Conservation (phyloP, 2,888 invertebrate genomes). For the Cephus nigrinus region DNA sequence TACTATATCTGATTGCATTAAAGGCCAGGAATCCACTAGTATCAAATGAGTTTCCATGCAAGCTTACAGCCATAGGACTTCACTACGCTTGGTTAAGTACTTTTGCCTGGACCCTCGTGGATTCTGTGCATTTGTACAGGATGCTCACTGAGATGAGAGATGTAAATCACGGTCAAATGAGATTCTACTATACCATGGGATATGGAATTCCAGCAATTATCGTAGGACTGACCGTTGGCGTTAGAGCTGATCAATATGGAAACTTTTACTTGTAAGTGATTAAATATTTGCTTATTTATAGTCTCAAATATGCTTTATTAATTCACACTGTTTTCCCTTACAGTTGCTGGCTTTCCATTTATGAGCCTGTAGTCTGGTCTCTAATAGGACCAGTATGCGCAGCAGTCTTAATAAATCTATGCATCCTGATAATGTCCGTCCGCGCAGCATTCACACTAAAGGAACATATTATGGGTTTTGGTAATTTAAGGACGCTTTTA, state of each 20-base stretch:
- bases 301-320: background rate
- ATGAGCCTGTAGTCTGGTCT: slow-evolving; percentile 95
- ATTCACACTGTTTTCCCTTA: slow-evolving; percentile 38
- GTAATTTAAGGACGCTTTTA: slow-evolving; percentile 77
- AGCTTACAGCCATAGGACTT: slow-evolving; percentile 87
- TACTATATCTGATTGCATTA: slow-evolving; percentile 87
- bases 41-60: slow-evolving; percentile 89
- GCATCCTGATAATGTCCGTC: slow-evolving; percentile 85
- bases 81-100: slow-evolving; percentile 94
- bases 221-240: slow-evolving; percentile 90
- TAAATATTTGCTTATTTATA: background rate
- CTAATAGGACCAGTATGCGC: slow-evolving; percentile 90
- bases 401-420: slow-evolving; percentile 81
- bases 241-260: slow-evolving; percentile 94
- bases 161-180: slow-evolving; percentile 95
- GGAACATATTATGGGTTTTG: slow-evolving; percentile 86
- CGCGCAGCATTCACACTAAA: slow-evolving; percentile 91
- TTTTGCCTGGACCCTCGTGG: slow-evolving; percentile 92
- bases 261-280: slow-evolving; percentile 89
- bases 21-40: slow-evolving; percentile 85
- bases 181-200: slow-evolving; percentile 91
- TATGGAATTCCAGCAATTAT: slow-evolving; percentile 93
- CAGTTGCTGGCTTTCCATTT: slow-evolving; percentile 95
- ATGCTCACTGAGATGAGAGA: slow-evolving; percentile 96
- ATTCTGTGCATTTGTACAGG: slow-evolving; percentile 91